Percentiles rank a stretch among this genome's conserved stretches.
Conservation (phyloP, 2,888 invertebrate species). For the Anaspis maculata region DNA sequence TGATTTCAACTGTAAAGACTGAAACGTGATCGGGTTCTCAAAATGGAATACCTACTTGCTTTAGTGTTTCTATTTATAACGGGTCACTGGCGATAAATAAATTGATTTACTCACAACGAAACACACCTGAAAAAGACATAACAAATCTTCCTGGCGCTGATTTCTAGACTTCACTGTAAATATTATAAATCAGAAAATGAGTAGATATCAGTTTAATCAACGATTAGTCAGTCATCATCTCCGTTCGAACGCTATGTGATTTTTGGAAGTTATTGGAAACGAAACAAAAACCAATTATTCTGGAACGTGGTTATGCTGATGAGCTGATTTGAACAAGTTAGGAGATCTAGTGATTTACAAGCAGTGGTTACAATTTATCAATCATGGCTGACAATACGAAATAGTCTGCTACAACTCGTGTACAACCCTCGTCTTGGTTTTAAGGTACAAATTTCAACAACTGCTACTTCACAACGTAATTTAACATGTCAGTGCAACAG, state of each 20-base stretch:
- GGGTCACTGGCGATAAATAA: conserved; percentile 7
- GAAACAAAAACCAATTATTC: background rate
- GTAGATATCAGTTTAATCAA: background rate
- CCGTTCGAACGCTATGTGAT: background rate
- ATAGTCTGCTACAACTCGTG: conserved; percentile 5
- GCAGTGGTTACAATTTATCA: conserved; percentile 12
- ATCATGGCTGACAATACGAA: conserved; percentile 14
- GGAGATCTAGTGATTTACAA: conserved; percentile 10
- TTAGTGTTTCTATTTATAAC: conserved; percentile 8
- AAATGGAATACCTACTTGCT: conserved; percentile 6
- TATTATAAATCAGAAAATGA: background rate
- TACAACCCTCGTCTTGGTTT: conserved; percentile 13
- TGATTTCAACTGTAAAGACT: conserved; percentile 17
- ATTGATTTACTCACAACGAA: conserved; percentile 8
- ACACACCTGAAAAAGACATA: conserved; percentile 8
- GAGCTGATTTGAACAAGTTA: too few species aligned
- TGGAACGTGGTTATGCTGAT: too few species aligned
- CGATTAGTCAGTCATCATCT: background rate
- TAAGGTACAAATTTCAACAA: conserved; percentile 11
- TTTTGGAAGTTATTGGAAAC: background rate
- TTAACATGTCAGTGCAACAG: conserved; percentile 12
- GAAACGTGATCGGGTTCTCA: conserved; percentile 16
- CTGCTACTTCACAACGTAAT: conserved; percentile 10
- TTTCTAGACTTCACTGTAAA: background rate
- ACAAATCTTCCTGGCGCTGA: too few species aligned